A percentile compares a stretch with the other conserved stretches of the same genome.
phyloP scores from a whole-genome alignment of 2,113 vertebrate species.

The Bubo blakistoni region DNA sequence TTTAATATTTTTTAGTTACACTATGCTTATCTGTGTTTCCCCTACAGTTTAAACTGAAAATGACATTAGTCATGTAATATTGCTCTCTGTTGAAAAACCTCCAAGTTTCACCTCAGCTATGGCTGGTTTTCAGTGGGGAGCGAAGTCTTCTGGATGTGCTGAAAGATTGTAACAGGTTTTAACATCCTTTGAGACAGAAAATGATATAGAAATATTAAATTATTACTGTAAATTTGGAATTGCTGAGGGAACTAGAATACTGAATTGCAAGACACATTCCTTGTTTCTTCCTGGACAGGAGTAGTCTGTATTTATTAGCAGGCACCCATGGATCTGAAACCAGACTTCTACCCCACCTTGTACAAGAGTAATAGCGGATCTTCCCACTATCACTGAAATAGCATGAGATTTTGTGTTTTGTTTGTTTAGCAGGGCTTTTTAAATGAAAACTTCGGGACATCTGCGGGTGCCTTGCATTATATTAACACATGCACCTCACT shows the following conservation, averaged over 20 bases:
- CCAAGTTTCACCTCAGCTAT: not conserved
- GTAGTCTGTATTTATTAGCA: not conserved
- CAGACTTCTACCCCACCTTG: not conserved
- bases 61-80: not conserved
- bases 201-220: not conserved
- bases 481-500: constrained; percentile 64
- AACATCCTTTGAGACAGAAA: not conserved
- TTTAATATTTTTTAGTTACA: not conserved
- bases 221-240: not conserved
- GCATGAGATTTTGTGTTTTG: not conserved
- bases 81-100: not conserved
- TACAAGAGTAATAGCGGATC: not conserved
- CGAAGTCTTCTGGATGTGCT: not conserved
- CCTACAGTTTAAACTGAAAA: not conserved
- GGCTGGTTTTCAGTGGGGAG: not conserved
- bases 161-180: not conserved
- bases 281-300: not conserved
- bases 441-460: constrained; percentile 55
- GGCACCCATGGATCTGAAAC: not conserved
- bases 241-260: not conserved
- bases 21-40: not conserved
- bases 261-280: not conserved
- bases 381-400: not conserved
- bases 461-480: constrained; percentile 47
- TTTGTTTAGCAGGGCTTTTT: constrained; percentile 52